Evolutionary conservation across 2,113 vertebrate genomes (phyloP), one percentile per base, ranked within the genome.

Genomic region (Psilopogon haemacephalus): DNA sequence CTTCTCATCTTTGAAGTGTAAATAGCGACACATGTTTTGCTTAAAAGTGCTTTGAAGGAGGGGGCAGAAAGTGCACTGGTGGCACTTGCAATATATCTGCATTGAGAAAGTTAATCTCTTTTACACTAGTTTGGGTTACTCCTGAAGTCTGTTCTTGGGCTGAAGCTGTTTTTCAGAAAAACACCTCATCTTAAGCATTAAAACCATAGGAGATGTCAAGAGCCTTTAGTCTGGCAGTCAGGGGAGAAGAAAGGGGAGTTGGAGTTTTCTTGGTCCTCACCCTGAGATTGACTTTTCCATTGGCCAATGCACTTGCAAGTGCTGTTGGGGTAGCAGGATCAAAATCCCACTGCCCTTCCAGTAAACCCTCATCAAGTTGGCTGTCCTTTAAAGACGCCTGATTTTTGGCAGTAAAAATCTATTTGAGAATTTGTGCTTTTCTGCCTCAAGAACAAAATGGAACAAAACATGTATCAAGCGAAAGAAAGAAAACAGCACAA

Each of bases 71-170:
- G 86, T 30, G 20, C 1, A n/a, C 42, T 38, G 50, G 38, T 77
- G 40, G 52, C 21, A 28, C 33, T 74, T 19, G 42, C 75, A 52
- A 63, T 35, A 44, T 44, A 77, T 30, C 60, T 52, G 9, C 55
- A 59, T 28, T 3, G 84, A 93, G 82, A 77, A 90, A 85, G 82
- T 35, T 87, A 89, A 80, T 63, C 50, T 89, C 33, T 67, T 64
- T 64, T 70, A 23, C 68, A 80, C 17, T n/a, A 26, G 62, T 80
- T 74, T 93, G 60, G 46, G 84, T 67, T 89, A 85, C 62, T 60
- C 85, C 78, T 86, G 86, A 94, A 81, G 83, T 60, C 83, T 68
- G 86, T 92, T 35, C 88, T 88, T 60, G 85, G 60, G 32, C 63
- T 35, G 69, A 86, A 73, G 56, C 70, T 3, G 1, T 17, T 84